phyloP scores from a whole-genome alignment of 1,140 invertebrate species.

The Saccostrea echinata region DNA sequence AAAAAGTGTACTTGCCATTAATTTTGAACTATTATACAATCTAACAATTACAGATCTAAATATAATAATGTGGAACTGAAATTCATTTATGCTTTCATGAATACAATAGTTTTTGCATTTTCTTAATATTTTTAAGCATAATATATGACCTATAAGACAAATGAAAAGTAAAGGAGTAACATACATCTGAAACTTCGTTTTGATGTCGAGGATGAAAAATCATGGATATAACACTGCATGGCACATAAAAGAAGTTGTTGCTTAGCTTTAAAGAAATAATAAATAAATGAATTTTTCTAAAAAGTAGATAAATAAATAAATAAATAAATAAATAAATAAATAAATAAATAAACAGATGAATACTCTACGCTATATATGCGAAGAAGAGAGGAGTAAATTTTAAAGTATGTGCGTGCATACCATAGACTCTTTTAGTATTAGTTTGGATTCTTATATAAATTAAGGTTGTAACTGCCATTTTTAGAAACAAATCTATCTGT shows the following conservation, averaged over 20 bases:
- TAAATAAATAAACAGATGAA: background rate
- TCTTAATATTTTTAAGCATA: background rate
- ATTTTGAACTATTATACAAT: constrained; percentile 8
- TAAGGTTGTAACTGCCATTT: background rate
- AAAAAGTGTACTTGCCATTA: background rate
- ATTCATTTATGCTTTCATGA: too few relatives aligned
- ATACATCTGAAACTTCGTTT: constrained; percentile 1
- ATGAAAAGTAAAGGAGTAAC: background rate
- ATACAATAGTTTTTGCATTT: background rate
- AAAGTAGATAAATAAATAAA: too few relatives aligned
- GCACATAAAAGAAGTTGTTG: background rate
- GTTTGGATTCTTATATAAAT: background rate
- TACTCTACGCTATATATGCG: background rate
- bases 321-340: too few relatives aligned
- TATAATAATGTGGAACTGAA: background rate
- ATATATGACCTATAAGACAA: too few relatives aligned
- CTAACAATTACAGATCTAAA: background rate
- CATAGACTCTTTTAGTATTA: too few relatives aligned
- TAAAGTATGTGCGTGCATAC: too few relatives aligned
- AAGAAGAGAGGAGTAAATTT: too few relatives aligned
- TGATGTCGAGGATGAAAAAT: background rate
- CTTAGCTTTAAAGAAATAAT: constrained; percentile 3
- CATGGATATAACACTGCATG: background rate
- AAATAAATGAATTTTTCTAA: background rate
- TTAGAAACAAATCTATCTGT: background rate